Evolutionary conservation across 2,888 invertebrate genomes (phyloP), one percentile per base, ranked within the genome.

Genomic region (Crocallis elinguaria): DNA sequence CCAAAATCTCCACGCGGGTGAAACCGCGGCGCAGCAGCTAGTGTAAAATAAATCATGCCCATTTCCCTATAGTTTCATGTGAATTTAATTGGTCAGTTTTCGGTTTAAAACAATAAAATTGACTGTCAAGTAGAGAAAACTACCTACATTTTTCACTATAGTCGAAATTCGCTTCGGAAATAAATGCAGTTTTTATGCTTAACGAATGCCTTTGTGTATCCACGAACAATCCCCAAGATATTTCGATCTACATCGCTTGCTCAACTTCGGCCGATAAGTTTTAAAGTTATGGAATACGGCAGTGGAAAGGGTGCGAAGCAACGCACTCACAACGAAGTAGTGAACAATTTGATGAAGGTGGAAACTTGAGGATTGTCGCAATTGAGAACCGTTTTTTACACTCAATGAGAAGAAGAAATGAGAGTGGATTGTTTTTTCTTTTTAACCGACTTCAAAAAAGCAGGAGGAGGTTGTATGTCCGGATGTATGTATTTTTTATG

Each of bases 161-260:
- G 23, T 23, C 23, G 7, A 5, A 23, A 3, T 7, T 23, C 23
- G n/a, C n/a, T 23, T 7, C 23, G 23, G 7, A 23, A 7, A 23
- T 23, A 23, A 23, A 23, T 2, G 23, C 23, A 23, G 23, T 23
- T 65, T 69, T 61, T 23, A 7, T 23, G 7, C 23, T 6, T 23
- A 23, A 23, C 23, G 23, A 23, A 23, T 8, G 64, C 23, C 7
- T n/a, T 23, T 23, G 23, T 23, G 8, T 7, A 23, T 6, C 8
- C 6, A 1, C 23, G 8, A 23, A 23, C 23, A 23, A 23, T 23
- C 8, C 8, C 23, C 5, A 23, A 23, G 23, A 23, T 6, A 23
- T 57, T 73, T 67, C 58, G 60, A 60, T 55, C 58, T 75, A 71
- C 75, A 73, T 66, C 58, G 66, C 67, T 60, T 62, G 60, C 57